Percentiles rank a stretch among this genome's conserved stretches.
These are phyloP conservation scores for Cerceris rybyensis DNA, from an alignment of 2,888 invertebrate genomes.

Conservation along the genomic window DNA sequence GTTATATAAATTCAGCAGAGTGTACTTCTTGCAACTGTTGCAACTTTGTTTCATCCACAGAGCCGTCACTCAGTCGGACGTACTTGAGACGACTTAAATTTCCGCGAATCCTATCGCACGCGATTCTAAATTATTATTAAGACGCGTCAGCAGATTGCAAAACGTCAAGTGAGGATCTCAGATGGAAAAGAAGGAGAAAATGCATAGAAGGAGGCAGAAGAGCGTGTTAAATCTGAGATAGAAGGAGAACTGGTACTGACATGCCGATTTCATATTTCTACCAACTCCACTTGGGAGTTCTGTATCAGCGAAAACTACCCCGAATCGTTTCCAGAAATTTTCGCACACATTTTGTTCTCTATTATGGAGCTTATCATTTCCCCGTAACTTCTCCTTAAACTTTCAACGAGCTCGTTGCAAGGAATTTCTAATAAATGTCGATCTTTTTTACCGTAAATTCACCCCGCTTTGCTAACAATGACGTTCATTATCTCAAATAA, in stretches of 20 bases:
- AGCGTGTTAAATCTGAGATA: conserved; percentile 32
- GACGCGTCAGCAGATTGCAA: too few species aligned
- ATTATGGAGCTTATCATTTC: conserved; percentile 18
- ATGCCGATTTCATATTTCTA: conserved; percentile 54
- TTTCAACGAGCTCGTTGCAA: conserved; percentile 2
- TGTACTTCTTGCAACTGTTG: not conserved
- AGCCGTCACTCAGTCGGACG: too few species aligned
- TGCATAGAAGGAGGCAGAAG: conserved; percentile 7
- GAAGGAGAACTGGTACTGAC: conserved; percentile 41
- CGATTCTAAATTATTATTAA: not conserved
- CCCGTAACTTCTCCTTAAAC: conserved; percentile 31
- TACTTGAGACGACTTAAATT: not conserved
- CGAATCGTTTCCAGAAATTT: conserved; percentile 33
- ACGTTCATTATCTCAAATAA: too few species aligned
- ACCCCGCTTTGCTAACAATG: too few species aligned
- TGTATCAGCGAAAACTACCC: conserved; percentile 52
- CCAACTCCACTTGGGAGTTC: conserved; percentile 38
- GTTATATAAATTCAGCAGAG: not conserved
- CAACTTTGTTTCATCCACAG: not conserved
- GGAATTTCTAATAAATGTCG: too few species aligned
- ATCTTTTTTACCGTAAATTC: too few species aligned
- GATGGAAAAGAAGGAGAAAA: not conserved
- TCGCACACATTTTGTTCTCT: conserved; percentile 10
- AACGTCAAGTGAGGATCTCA: not conserved
- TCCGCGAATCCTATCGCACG: not conserved